Evolutionary conservation across 1,140 invertebrate genomes (phyloP), one percentile per base, ranked within the genome.

Genomic region (Andrena cerasifolii): DNA sequence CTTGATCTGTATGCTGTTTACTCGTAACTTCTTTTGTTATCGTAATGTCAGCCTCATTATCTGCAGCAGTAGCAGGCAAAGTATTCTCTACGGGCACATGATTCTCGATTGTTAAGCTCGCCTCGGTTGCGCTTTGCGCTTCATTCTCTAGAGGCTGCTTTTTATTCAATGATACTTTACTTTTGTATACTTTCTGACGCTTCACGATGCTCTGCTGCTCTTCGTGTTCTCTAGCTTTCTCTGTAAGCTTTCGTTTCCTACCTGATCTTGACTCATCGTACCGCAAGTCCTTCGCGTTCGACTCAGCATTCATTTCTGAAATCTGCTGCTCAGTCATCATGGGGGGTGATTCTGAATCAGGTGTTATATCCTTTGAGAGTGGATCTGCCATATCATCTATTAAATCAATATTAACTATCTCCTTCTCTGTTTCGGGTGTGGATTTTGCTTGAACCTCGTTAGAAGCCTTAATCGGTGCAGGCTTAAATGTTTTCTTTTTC

Each of bases 221-320:
- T 82, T 93, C 92, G 43, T 92, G 89, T 33, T 92, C 91, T 3
- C 91, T 86, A 1, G 91, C 92, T 65, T 91, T 93, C 61, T 92
- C 92, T 0, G 92, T 93, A 0, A 88, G 85, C 66, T 92, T 93
- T 3, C 91, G 80, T 63, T 93, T 93, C 51, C 92, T 90, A 26
- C 92, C 91, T 3, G 91, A 91, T 59, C 92, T 87, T 3, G 90
- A 90, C 28, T 92, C 91, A 18, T 90, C 91, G 8, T 65, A 3
- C 65, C 83, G 84, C 10, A 77, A 8, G 59, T 73, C 66, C 74
- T 51, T 66, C 26, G 8, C 36, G 51, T 14, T 65, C 56, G 53
- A 31, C 12, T 76, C 62, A 31, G 40, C 10, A 47, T 45, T 56
- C 7, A 66, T 63, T 6, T 63, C 79, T 61, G 26, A 24, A 63